Base-by-base conservation (phyloP, 1,140 invertebrate genomes). In the Harlomillsia oculata region DNA sequence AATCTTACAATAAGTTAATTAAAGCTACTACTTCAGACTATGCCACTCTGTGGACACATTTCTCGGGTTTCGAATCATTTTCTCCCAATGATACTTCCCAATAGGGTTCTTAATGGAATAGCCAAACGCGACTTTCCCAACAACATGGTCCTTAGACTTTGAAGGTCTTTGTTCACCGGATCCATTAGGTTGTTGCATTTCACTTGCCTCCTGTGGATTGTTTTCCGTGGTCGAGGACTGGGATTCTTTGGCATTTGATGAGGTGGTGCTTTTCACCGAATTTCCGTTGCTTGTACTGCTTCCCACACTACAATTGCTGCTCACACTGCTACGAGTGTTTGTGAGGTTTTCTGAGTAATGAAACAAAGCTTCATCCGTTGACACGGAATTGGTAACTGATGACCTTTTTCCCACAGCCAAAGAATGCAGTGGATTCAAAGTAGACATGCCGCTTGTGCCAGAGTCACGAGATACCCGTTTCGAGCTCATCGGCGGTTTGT, bases 41-140 rank as follows among this genome's bases (percentile, higher is more conserved):
- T 65, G 64, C 64, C 64, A 65, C 25, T 65, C 64, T 23, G 57
- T 63, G 11, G 50, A 32, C n/a, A 65, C 57, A 20, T 45, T 65
- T 44, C 64, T 49, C 6, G 64, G 64, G 30, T 37, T 49, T 34
- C 48, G 16, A 11, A 65, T 45, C 64, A 65, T 65, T 54, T 62
- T 60, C 40, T 65, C 64, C 64, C 64, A 65, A 45, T 65, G 64
- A 29, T 53, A 54, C 44, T 57, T 62, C 3, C 56, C 50, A 49
- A 53, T 55, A n/a, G 60, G 57, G 50, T 62, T 62, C 48, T 59
- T 62, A 21, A 65, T 49, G 13, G 56, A 43, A 41, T 48, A 65
- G 5, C 64, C 64, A 55, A 65, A 62, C 16, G 64, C 64, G 14
- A 65, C 60, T 46, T 65, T 65, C 36, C 64, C 64, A 5, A 65